A percentile compares a stretch with the other conserved stretches of the same genome.
Evolutionary conservation across 2,113 vertebrate genomes (phyloP).

Genomic region (Tringa solitaria): DNA sequence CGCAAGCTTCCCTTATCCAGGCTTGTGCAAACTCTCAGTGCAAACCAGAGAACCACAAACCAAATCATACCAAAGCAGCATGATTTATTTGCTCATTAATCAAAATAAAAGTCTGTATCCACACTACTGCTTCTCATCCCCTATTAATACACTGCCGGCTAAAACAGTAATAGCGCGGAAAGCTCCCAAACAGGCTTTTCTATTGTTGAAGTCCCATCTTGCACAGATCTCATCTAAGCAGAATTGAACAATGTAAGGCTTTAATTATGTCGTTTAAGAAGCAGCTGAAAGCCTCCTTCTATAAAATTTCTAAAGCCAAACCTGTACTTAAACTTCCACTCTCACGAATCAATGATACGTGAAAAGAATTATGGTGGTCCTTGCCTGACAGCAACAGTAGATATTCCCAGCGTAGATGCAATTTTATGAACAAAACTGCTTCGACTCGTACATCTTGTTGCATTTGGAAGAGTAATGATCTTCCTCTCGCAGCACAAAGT

Average conservation of each 20-base stretch:
- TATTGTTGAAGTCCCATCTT: background rate
- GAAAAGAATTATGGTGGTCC: background rate
- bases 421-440: background rate
- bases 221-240: background rate
- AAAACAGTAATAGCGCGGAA: background rate
- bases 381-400: background rate
- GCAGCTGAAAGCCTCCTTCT: background rate
- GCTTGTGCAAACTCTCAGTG: background rate
- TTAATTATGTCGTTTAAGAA: background rate
- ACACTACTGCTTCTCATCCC: background rate
- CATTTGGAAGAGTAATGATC: background rate
- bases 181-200: background rate
- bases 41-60: background rate
- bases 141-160: background rate
- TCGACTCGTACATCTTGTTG: background rate
- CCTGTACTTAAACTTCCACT: background rate
- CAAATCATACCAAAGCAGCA: background rate
- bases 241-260: background rate
- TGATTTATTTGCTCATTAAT: background rate
- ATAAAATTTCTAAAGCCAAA: background rate
- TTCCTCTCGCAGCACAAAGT: background rate
- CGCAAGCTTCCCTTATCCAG: background rate
- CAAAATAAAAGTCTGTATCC: background rate
- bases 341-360: background rate
- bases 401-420: background rate